These are phyloP conservation scores for Hydrozoanthus gracilis DNA, from an alignment of 92 coral and sea anemone species.

Conservation along the genomic window DNA sequence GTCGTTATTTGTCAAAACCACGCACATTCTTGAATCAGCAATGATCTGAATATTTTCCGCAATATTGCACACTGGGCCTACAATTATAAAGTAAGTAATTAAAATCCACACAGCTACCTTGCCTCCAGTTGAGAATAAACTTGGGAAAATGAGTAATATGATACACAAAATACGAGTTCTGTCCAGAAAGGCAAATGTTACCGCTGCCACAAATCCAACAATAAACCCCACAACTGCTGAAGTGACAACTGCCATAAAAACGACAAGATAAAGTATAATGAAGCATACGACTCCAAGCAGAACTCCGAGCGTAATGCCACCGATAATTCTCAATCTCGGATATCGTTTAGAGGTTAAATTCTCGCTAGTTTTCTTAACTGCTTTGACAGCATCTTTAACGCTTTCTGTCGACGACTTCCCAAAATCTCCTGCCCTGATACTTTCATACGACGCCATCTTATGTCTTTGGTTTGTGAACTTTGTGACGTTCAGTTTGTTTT, in stretches of 20 bases:
- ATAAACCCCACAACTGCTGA: constrained; percentile 78
- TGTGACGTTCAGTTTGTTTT: constrained; percentile 60
- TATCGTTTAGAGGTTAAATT: constrained; percentile 72
- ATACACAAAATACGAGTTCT: constrained; percentile 79
- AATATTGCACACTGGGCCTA: constrained; percentile 95
- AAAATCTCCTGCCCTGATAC: constrained; percentile 61
- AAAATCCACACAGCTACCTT: constrained; percentile 85
- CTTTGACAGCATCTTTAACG: constrained; percentile 79
- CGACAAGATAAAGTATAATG: constrained; percentile 70
- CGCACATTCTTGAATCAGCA: constrained; percentile 63
- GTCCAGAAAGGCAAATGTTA: constrained; percentile 86
- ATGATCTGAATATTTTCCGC: constrained; percentile 76
- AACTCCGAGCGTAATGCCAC: constrained; percentile 78
- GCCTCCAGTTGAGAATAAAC: constrained; percentile 86
- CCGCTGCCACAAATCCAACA: constrained; percentile 73
- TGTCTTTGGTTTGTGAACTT: constrained; percentile 72
- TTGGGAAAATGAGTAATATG: constrained; percentile 82
- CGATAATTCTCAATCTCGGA: constrained; percentile 79
- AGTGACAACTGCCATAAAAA: constrained; percentile 60
- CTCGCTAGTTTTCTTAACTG: constrained; percentile 75
- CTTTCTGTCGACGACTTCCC: constrained; percentile 82
- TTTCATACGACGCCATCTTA: constrained; percentile 88
- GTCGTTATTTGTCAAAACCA: constrained; percentile 41
- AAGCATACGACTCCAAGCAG: constrained; percentile 81
- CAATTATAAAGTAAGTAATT: constrained; percentile 76